Evolutionary conservation across 2,888 invertebrate species (phyloP), one percentile per base, ranked within the genome.

Genomic region (Lordiphosa fenestrarum): DNA sequence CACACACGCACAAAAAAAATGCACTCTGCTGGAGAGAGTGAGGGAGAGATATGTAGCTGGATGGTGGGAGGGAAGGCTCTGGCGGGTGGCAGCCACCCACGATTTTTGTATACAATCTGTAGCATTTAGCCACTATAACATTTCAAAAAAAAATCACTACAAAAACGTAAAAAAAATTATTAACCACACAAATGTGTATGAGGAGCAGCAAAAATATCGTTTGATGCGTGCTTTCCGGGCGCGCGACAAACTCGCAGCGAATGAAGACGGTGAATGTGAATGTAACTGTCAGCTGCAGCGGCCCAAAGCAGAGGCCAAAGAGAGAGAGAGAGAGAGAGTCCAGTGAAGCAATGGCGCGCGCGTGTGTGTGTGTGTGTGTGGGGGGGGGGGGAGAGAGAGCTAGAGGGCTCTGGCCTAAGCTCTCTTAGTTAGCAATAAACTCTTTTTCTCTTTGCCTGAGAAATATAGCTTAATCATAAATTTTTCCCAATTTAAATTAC

Each of bases 191-290:
- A 3, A 12, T 41, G 3, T 23, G 25, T 30, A 2, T 25, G 25
- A 7, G 25, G 25, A 25, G 25, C 25, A 42, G 15, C 42, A 42
- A 42, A 19, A 44, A 15, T 33, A 4, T 33, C 63, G 73, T 71
- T 69, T 69, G 55, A 52, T 52, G 42, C 50, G 50, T 40, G 50
- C 50, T 50, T 50, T 73, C 71, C 71, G 71, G 71, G 73, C 73
- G 66, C 73, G 71, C 70, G 73, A 73, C 73, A 66, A 72, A 66
- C 73, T 72, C 71, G 65, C 73, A 73, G 66, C 69, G 62, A 72
- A 61, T 69, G 67, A 74, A 69, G 54, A 44, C 46, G 53, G 59
- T 49, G 42, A 55, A 40, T 40, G 59, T 49, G 42, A 55, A 40
- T 40, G 39, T 40, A 40, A 40, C 39, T 40, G 53, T 42, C 36